These are phyloP conservation scores for Caenorhabditis macrosperma DNA, from an alignment of 2,888 invertebrate genomes.

Conservation along the genomic window DNA sequence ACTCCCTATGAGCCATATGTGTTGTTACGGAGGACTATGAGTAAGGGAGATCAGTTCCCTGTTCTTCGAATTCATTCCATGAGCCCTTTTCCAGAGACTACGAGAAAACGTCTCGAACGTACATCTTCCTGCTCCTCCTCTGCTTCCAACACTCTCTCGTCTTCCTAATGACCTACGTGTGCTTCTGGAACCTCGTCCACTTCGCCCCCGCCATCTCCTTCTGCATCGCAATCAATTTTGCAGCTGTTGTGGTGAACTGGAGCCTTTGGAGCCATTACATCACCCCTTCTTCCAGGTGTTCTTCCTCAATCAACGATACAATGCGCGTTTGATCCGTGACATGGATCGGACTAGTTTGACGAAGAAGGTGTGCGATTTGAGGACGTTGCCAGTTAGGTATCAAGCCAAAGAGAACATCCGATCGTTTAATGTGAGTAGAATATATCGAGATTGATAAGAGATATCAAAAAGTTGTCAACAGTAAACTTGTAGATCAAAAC, in stretches of 20 bases:
- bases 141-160: slow-evolving; percentile 21
- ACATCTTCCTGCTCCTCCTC: slow-evolving; percentile 4
- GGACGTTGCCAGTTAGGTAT: background rate
- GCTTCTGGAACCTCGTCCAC: slow-evolving; percentile 10
- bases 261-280: background rate
- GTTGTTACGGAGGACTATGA: too few relatives aligned
- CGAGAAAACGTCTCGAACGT: slow-evolving; percentile 16
- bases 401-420: slow-evolving; percentile 1
- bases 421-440: too few relatives aligned
- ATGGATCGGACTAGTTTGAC: slow-evolving; percentile 12
- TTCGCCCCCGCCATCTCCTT: background rate
- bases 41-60: too few relatives aligned
- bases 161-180: slow-evolving; percentile 9
- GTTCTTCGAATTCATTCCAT: too few relatives aligned
- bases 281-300: background rate
- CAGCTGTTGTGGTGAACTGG: slow-evolving; percentile 20
- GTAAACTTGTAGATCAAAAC: too few relatives aligned
- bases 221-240: background rate
- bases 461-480: too few relatives aligned
- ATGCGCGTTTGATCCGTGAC: background rate
- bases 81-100: slow-evolving; percentile 25
- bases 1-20: too few relatives aligned
- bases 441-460: too few relatives aligned
- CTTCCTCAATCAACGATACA: slow-evolving; percentile 6
- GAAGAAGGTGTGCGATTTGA: background rate